Conservation (phyloP, 2,888 invertebrate genomes). For the Frankliniella intonsa region DNA sequence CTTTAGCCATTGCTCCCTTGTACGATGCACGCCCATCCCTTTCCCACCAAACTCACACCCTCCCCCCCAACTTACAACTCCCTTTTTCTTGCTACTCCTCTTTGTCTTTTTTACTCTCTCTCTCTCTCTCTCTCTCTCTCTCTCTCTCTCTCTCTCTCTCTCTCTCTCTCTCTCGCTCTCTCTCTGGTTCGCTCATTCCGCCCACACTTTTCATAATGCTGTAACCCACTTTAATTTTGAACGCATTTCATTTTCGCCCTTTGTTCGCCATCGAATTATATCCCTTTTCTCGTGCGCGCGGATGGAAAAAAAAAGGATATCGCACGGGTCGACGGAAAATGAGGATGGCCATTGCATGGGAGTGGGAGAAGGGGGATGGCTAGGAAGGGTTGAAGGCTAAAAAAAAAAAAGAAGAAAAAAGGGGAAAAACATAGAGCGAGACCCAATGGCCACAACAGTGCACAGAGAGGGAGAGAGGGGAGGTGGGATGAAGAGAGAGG, state of each 20-base stretch:
- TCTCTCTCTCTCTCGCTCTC: not conserved
- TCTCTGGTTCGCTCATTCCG: not conserved
- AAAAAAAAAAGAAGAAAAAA: not conserved
- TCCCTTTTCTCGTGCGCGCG: not conserved
- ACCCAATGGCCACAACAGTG: not conserved
- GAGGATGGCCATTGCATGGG: not conserved
- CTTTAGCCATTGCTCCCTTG: conserved; percentile 7
- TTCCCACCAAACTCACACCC: not conserved
- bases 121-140: not conserved
- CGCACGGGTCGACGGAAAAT: conserved; percentile 8
- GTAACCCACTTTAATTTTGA: conserved; percentile 22
- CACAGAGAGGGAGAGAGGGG: not conserved
- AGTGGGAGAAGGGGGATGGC: not conserved
- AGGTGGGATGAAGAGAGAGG: not conserved
- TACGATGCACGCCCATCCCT: not conserved
- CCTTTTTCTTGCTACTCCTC: not conserved
- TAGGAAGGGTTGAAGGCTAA: not conserved
- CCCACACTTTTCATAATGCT: conserved; percentile 22
- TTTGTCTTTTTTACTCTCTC: not conserved
- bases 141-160: not conserved
- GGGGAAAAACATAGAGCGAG: not conserved
- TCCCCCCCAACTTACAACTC: not conserved
- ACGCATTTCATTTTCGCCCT: conserved; percentile 16
- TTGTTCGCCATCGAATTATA: conserved; percentile 24
- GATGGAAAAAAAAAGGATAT: not conserved